Evolutionary conservation across 2,113 vertebrate genomes (phyloP), one percentile per base, ranked within the genome.

Genomic region (Pleuronectes platessa): DNA sequence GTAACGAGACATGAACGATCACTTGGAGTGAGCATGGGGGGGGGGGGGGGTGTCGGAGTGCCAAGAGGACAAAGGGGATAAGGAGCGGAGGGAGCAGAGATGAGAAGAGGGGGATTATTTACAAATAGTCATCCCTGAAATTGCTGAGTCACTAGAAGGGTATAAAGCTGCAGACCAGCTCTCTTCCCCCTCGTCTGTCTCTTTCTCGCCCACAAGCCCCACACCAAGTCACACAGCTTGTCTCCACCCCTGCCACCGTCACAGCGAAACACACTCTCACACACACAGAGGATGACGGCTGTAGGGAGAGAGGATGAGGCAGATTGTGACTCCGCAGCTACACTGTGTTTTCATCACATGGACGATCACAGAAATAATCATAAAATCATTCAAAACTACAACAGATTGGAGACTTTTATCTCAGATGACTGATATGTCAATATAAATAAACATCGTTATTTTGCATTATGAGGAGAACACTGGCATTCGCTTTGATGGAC

Each of bases 91-190:
- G 69, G 68, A 80, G 69, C 53, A 85, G 65, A 83, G 79, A 82
- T 66, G 71, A 78, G 64, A 84, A 70, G 76, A 74, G 58, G 79
- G 78, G 80, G 90, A 92, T 93, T 92, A 91, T 92, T 91, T 90
- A 88, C 86, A 80, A 86, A 87, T 75, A 76, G 42, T 66, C 62
- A 68, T 88, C 78, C 78, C 31, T 71, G 61, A 86, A 89, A 89
- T 68, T 90, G 91, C 91, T 93, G 92, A 92, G 81, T 93, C 92
- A 92, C 82, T 73, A 71, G 67, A 91, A 76, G 84, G 49, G 63
- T 69, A 51, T 51, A 79, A 88, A 87, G 78, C 81, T 75, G 69
- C 75, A 69, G 69, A 82, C 72, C 76, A 66, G 68, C 77, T 86
- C 72, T 82, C 76, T 87, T 81, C 61, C 73, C 86, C 77, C 75